phyloP scores from a whole-genome alignment of 1,140 invertebrate species.

The Archivesica marissinica region DNA sequence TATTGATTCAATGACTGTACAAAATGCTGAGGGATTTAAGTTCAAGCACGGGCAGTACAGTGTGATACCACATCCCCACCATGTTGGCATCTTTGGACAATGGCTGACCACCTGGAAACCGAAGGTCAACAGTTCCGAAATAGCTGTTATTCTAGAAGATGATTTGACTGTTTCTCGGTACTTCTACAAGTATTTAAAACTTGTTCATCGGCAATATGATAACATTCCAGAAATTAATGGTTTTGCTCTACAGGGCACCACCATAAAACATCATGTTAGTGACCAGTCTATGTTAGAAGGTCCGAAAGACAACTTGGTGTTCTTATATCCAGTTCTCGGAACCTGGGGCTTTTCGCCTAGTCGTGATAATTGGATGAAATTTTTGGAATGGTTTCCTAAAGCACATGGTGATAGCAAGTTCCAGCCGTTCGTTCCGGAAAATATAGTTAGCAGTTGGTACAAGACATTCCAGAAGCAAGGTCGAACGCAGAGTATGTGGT shows the following conservation, averaged over 20 bases:
- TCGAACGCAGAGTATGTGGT: conserved; percentile 67
- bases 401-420: conserved; percentile 39
- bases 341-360: conserved; percentile 75
- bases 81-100: conserved; percentile 73
- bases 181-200: conserved; percentile 71
- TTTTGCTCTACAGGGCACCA: conserved; percentile 65
- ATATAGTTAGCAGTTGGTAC: conserved; percentile 65
- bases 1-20: conserved; percentile 60
- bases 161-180: conserved; percentile 71
- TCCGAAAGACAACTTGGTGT: conserved; percentile 53
- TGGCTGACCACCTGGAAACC: conserved; percentile 73
- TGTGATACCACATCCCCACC: conserved; percentile 61
- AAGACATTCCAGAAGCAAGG: conserved; percentile 31
- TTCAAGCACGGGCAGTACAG: conserved; percentile 67
- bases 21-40: conserved; percentile 52
- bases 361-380: conserved; percentile 64
- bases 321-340: conserved; percentile 69
- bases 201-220: conserved; percentile 72
- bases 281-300: background rate
- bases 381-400: conserved; percentile 67
- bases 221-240: conserved; percentile 64
- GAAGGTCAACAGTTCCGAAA: conserved; percentile 63
- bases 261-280: conserved; percentile 54
- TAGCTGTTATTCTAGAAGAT: conserved; percentile 74
- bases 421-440: conserved; percentile 65